phyloP scores from a whole-genome alignment of 2,113 vertebrate genomes.

The Pungitius pungitius region DNA sequence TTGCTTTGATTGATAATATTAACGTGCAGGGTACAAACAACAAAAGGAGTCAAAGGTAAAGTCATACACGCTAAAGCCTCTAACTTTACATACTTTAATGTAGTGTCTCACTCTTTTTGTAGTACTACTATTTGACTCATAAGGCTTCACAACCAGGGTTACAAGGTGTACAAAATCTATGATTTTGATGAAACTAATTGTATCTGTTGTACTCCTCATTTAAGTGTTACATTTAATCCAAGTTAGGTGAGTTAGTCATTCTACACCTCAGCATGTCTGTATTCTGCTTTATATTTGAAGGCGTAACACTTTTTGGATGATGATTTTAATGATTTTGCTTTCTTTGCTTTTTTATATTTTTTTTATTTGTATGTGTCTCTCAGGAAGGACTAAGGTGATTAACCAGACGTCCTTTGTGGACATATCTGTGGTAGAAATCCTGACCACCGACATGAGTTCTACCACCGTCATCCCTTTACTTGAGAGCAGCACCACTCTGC shows the following conservation, averaged over 20 bases:
- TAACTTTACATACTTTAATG: background rate
- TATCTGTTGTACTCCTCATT: background rate
- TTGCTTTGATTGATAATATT: conserved; percentile 18
- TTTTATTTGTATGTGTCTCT: conserved; percentile 27
- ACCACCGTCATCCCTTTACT: conserved; percentile 46
- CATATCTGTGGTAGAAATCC: conserved; percentile 58
- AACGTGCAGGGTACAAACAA: conserved; percentile 32
- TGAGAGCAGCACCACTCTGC: conserved; percentile 40
- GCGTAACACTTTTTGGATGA: background rate
- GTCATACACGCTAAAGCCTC: conserved; percentile 1
- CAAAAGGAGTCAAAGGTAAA: conserved; percentile 7
- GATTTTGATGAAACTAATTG: background rate
- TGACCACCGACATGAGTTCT: conserved; percentile 32
- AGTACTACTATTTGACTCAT: background rate
- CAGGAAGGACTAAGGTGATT: conserved; percentile 65
- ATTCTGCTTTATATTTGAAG: background rate
- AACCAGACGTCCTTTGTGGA: conserved; percentile 76
- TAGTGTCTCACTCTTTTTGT: background rate
- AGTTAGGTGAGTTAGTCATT: background rate
- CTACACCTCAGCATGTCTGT: background rate
- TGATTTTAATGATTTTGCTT: background rate
- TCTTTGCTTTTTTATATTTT: background rate
- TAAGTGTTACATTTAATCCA: background rate
- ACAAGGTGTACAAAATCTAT: background rate
- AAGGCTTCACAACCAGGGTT: background rate